These are phyloP conservation scores for Caenorhabditis brenneri DNA, from an alignment of 1,140 invertebrate species.

Conservation along the genomic window DNA sequence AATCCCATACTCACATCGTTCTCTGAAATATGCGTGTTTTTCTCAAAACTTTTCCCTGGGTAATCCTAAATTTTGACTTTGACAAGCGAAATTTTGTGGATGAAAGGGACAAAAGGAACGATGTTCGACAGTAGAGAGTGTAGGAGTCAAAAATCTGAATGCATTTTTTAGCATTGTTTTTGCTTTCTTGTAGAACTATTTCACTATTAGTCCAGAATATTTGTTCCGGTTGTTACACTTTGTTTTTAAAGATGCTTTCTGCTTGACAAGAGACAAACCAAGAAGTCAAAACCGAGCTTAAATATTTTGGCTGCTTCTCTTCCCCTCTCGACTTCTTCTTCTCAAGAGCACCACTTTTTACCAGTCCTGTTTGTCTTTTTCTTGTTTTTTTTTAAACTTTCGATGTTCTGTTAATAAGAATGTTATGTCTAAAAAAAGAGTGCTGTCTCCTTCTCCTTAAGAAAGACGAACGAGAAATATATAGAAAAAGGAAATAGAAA, in stretches of 20 bases:
- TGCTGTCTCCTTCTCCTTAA: not conserved
- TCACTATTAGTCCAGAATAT: too few relatives aligned
- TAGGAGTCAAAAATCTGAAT: too few relatives aligned
- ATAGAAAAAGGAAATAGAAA: not conserved
- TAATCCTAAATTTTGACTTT: not conserved
- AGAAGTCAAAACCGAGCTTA: not conserved
- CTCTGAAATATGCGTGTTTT: not conserved
- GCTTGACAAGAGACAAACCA: not conserved
- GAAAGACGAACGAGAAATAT: not conserved
- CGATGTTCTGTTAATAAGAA: too few relatives aligned
- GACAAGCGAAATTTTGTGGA: too few relatives aligned
- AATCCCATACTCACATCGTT: too few relatives aligned
- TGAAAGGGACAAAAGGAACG: too few relatives aligned
- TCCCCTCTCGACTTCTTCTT: not conserved
- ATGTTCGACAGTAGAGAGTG: not conserved
- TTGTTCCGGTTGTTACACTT: too few relatives aligned
- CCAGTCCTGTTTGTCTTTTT: not conserved
- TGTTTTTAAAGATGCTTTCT: not conserved
- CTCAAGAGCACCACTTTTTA: not conserved
- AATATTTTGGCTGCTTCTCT: not conserved
- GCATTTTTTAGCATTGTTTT: too few relatives aligned
- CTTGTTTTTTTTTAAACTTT: not conserved
- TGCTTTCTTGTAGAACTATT: too few relatives aligned
- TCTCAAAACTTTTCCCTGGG: not conserved
- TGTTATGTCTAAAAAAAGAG: too few relatives aligned